A percentile compares a stretch with the other conserved stretches of the same genome.
Conservation (phyloP, 2,113 vertebrate species). For the Sander lucioperca region DNA sequence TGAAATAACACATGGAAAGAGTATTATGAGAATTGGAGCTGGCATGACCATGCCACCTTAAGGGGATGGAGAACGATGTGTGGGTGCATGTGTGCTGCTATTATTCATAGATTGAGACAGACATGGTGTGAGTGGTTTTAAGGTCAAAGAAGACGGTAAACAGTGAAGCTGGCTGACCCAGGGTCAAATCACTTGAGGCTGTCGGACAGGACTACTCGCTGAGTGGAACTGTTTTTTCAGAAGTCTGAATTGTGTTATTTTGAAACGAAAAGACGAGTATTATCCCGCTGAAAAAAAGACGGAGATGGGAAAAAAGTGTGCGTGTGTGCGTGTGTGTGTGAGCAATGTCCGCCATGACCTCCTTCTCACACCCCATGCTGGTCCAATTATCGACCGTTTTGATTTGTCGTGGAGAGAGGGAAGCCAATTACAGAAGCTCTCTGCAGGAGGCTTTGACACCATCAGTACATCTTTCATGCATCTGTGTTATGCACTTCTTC, state of each 20-base stretch:
- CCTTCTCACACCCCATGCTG: conserved; percentile 32
- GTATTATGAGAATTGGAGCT: conserved; percentile 44
- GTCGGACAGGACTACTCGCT: conserved; percentile 5
- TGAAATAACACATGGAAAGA: conserved; percentile 39
- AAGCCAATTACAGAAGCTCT: conserved; percentile 55
- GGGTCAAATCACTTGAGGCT: conserved; percentile 37
- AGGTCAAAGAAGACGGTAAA: conserved; percentile 53
- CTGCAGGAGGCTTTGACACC: conserved; percentile 36
- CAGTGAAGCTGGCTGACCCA: neutral
- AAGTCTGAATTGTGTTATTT: neutral
- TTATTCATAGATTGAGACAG: conserved; percentile 45
- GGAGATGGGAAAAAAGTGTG: neutral
- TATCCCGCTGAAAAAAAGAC: neutral
- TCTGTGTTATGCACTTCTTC: neutral
- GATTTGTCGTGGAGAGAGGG: conserved; percentile 55
- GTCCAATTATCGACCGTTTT: conserved; percentile 54
- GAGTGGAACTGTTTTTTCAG: conserved; percentile 23
- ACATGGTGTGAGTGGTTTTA: conserved; percentile 56
- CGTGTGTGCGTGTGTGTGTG: too few relatives aligned
- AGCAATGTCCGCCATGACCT: conserved; percentile 28
- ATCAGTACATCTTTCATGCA: conserved; percentile 22
- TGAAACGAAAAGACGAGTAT: neutral
- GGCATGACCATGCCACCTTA: conserved; percentile 46
- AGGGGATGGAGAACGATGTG: conserved; percentile 28
- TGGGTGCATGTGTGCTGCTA: neutral